phyloP scores from a whole-genome alignment of 2,888 invertebrate genomes.

The Ophioninae sp. region DNA sequence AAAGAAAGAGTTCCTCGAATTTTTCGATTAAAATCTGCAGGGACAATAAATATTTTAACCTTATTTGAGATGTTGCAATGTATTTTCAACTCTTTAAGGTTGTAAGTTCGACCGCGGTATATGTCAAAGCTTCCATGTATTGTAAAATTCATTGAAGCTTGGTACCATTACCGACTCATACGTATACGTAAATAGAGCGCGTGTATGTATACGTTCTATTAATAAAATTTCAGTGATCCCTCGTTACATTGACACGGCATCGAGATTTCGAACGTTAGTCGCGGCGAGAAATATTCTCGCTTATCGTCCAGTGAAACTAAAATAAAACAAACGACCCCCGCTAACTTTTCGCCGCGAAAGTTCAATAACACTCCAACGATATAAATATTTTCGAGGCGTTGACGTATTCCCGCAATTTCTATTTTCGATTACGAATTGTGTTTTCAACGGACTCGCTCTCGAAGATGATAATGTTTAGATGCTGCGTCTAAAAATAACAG shows the following conservation, averaged over 20 bases:
- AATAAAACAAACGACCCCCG: conserved; percentile 8
- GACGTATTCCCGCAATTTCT: not conserved
- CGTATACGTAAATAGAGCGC: not conserved
- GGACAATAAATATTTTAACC: not conserved
- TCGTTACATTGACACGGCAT: conserved; percentile 28
- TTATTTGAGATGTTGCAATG: not conserved
- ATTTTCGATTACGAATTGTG: not conserved
- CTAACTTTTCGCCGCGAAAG: not conserved
- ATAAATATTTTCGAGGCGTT: no score
- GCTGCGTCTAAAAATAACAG: not conserved
- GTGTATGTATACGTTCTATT: conserved; percentile 37
- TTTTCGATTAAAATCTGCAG: not conserved
- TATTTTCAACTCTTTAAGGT: not conserved
- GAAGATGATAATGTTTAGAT: not conserved
- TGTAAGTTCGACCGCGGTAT: not conserved
- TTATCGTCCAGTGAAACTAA: conserved; percentile 10
- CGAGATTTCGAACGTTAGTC: conserved; percentile 22
- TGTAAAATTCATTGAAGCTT: conserved; percentile 31
- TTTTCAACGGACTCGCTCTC: not conserved
- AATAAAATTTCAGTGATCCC: conserved; percentile 49
- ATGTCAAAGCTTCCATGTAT: conserved; percentile 15
- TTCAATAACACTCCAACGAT: not conserved
- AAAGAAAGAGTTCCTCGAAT: not conserved
- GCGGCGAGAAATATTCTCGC: conserved; percentile 31
- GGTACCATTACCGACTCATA: not conserved